Percentiles rank a stretch among this genome's conserved stretches.
Conservation (phyloP, 2,113 vertebrate species). For the Procavia capensis region DNA sequence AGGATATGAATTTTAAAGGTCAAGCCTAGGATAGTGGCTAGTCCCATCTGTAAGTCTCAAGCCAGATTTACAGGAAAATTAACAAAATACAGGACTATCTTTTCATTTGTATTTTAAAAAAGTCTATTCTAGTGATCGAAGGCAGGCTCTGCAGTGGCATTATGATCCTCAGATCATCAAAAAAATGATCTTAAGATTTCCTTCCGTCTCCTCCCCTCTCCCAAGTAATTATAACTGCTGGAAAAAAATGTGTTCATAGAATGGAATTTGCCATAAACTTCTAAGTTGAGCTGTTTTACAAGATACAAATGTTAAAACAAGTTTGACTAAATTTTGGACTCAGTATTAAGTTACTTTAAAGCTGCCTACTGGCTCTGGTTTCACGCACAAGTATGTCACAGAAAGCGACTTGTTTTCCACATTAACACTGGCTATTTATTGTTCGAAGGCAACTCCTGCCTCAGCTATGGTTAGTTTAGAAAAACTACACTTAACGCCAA, state of each 20-base stretch:
- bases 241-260: neutral
- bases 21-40: neutral
- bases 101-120: slow-evolving; percentile 24
- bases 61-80: slow-evolving; percentile 12
- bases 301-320: slow-evolving; percentile 47
- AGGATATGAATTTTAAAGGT: slow-evolving; percentile 41
- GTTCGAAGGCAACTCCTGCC: neutral
- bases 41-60: slow-evolving; percentile 25
- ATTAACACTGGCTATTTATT: neutral
- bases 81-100: slow-evolving; percentile 22
- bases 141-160: slow-evolving; percentile 32
- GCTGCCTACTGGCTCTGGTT: neutral
- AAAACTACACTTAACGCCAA: slow-evolving; percentile 20
- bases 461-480: slow-evolving; percentile 15
- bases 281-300: slow-evolving; percentile 50
- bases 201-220: neutral
- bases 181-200: neutral
- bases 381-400: neutral
- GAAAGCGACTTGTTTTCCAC: slow-evolving; percentile 1
- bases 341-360: neutral
- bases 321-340: neutral
- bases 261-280: neutral
- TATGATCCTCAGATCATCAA: slow-evolving; percentile 27
- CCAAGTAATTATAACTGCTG: slow-evolving; percentile 17
- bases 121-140: slow-evolving; percentile 43